Base-by-base conservation (phyloP, 2,113 vertebrate species). In the western clawed frog (Xenopus tropicalis) region DNA sequence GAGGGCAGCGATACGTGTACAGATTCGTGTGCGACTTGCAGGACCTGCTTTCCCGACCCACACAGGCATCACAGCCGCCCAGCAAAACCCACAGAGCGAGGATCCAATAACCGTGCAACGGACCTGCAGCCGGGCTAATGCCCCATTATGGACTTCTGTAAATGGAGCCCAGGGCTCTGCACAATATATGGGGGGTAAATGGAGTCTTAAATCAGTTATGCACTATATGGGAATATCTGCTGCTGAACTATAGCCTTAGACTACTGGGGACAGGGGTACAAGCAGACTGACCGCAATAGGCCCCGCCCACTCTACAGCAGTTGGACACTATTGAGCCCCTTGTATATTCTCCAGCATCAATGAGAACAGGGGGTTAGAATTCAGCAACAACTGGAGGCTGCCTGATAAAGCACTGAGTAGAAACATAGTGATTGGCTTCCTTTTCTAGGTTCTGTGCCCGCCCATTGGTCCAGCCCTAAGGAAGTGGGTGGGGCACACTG, bases 1-100 rank as follows among this genome's bases (percentile, higher is more conserved):
- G 91, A 0, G 93, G 93, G 14, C 93, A 94, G 46, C 91, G 92
- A 48, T 94, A 93, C 62, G 93, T 94, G 70, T 94, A 94, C 82
- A 91, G 91, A 77, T 94, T 94, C 9, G 93, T 92, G 54, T 91
- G 90, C 0, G 90, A 94, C 61, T 76, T 94, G 71, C 91, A 92
- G 62, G 86, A 89, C 56, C 90, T 93, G 84, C 84, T 94, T 79
- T 29, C 21, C 65, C 56, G 65, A 52, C 57, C 72, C 8, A 4
- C 65, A 13, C 72, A 61, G 17, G 56, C 54, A 8, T 46, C 16
- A 17, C 71, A 66, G 23, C 71, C 58, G 7, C 56, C 52, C 11
- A 4, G 57, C 65, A 74, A 61, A 54, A 54, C 13, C 42, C 63
- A 73, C 16, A 44, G 17, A n/a, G 10, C 20, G 43, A 59, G 20